Base-by-base conservation (phyloP, 2,113 vertebrate species). In the Tinamus guttatus region DNA sequence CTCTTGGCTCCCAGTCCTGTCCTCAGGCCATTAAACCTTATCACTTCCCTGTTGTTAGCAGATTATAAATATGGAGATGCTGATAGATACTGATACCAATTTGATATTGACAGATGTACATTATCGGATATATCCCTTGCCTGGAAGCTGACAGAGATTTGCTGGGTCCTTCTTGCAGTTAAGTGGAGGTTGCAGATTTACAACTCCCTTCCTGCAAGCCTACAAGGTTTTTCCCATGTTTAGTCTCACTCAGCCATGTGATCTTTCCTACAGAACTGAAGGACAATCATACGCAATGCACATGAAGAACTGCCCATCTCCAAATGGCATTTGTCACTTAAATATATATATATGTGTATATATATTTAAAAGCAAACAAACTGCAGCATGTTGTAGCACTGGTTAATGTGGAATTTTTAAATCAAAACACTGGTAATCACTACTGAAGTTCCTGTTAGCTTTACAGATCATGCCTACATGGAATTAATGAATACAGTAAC, bases 1-100 rank as follows among this genome's bases (percentile, higher is more conserved):
- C 96, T 96, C 91, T 95, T 97, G 94, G 95, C 94, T 89, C 81
- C 81, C 84, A 69, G 78, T 95, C 54, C 87, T 70, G 70, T 94
- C 81, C 95, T 91, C 91, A 87, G 87, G 93, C 94, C 95, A 95
- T 92, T 91, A 96, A 63, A 95, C 52, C 75, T 87, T 93, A 94
- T 82, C 81, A 87, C 70, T 92, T 94, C 93, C 81, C 81, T 85
- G 93, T 16, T 90, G 88, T 91, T 96, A 87, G 76, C 70, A 89
- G 91, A 75, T 97, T 94, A 95, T 95, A 96, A 94, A 95, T 95
- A 87, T 70, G 87, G 87, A 92, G 70, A 59, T 16, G 88, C 34
- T 62, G 95, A 87, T 87, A 79, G 62, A n/a, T 89, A 58, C 60
- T 70, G 82, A 78, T 25, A 90, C 51, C 24, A 70, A 51, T 78